These are phyloP conservation scores for Orientallactaga bullata DNA, from an alignment of 2,113 vertebrate species.

Conservation along the genomic window DNA sequence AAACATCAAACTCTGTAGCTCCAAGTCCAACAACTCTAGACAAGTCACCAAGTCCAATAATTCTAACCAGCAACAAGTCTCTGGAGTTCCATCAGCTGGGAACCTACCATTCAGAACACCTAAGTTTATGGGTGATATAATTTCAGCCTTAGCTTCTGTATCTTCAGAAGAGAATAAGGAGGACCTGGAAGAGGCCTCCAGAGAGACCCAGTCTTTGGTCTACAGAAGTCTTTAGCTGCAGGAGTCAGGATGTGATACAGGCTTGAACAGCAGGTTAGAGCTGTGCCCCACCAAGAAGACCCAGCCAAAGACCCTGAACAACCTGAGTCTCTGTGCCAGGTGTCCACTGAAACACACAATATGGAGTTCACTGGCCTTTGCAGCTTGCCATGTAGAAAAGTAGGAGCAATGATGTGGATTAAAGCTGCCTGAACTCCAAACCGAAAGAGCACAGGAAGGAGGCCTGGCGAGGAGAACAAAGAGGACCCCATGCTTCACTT, in stretches of 20 bases:
- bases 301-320: not conserved
- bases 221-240: not conserved
- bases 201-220: not conserved
- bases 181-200: not conserved
- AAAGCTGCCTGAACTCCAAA: not conserved
- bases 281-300: not conserved
- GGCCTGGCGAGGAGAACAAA: not conserved
- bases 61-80: too few relatives aligned
- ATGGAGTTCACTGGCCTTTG: not conserved
- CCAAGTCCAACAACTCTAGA: too few relatives aligned
- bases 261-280: not conserved
- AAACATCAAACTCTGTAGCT: too few relatives aligned
- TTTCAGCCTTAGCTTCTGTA: not conserved
- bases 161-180: not conserved
- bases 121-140: not conserved
- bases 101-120: too few relatives aligned
- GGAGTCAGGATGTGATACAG: not conserved
- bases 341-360: rapidly evolving
- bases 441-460: not conserved
- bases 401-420: not conserved
- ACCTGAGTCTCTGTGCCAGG: not conserved
- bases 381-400: not conserved
- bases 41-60: too few relatives aligned
- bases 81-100: too few relatives aligned
- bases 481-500: not conserved